These are phyloP conservation scores for Catalaphyllia jardinei DNA, from an alignment of 64 coral and sea anemone genomes.

Conservation along the genomic window DNA sequence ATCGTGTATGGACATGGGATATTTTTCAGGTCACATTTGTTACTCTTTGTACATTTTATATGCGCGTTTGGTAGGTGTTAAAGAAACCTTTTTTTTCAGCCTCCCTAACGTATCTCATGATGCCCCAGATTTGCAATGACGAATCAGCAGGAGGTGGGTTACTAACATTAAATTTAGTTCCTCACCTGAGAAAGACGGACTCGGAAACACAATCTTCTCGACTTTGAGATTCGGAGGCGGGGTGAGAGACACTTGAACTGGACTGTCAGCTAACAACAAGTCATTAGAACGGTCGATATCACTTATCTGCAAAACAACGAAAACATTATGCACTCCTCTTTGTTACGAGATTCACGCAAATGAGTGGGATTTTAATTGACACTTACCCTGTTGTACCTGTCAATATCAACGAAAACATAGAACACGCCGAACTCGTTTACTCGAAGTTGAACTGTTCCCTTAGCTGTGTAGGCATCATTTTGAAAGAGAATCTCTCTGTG, in stretches of 20 bases:
- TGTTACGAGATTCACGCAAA: neutral
- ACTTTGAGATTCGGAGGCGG: constrained; percentile 87
- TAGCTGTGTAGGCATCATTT: constrained; percentile 66
- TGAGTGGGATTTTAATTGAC: neutral
- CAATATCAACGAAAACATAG: constrained; percentile 64
- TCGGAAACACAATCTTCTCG: constrained; percentile 60
- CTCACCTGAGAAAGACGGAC: constrained; percentile 73
- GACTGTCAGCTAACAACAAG: constrained; percentile 34
- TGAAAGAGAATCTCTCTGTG: constrained; percentile 65
- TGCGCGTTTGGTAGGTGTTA: no score
- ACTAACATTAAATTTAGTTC: neutral
- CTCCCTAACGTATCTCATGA: no score
- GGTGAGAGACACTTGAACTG: constrained; percentile 69
- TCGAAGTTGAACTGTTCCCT: constrained; percentile 43
- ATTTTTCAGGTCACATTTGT: no score
- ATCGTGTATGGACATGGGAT: no score
- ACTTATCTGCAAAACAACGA: constrained; percentile 49
- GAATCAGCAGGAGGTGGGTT: no score
- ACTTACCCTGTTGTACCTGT: constrained; percentile 33
- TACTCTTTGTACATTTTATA: no score
- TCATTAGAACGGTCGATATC: constrained; percentile 81
- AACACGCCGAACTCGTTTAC: constrained; percentile 67
- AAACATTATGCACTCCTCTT: neutral
- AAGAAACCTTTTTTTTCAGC: no score
- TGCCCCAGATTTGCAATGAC: no score